Evolutionary conservation across 2,113 vertebrate species (phyloP).

Genomic region (Nyctereutes procyonoides): DNA sequence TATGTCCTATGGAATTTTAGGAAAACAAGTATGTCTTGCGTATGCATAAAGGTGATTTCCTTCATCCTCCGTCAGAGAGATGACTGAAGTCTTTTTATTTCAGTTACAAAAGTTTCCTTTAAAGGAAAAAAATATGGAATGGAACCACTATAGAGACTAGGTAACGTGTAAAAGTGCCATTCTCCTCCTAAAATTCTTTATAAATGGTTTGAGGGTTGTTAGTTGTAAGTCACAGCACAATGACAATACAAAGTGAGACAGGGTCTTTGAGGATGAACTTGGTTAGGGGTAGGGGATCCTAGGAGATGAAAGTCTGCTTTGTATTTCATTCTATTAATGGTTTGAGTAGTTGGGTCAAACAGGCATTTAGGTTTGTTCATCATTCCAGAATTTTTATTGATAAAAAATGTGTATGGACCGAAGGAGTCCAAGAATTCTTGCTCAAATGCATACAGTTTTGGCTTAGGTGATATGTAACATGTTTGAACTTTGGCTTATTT

Average conservation of each 20-base stretch:
- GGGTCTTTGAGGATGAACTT: neutral
- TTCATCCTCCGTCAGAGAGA: neutral
- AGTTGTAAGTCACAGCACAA: neutral
- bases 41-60: neutral
- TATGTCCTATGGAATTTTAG: conserved; percentile 20
- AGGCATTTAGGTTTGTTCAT: neutral
- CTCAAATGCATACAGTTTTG: neutral
- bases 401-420: neutral
- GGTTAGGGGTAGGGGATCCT: neutral
- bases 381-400: conserved; percentile 9
- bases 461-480: neutral
- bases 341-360: neutral
- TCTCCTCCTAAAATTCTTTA: conserved; percentile 30
- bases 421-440: neutral
- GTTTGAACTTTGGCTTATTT: conserved; percentile 26
- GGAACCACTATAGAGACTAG: neutral
- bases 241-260: neutral
- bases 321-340: neutral
- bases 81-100: conserved; percentile 14
- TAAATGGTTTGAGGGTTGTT: neutral
- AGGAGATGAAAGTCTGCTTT: neutral
- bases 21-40: neutral
- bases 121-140: neutral
- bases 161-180: neutral
- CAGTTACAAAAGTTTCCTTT: neutral